These are phyloP conservation scores for Propithecus perrieri DNA, from an alignment of 2,797 vertebrate genomes.

Conservation along the genomic window DNA sequence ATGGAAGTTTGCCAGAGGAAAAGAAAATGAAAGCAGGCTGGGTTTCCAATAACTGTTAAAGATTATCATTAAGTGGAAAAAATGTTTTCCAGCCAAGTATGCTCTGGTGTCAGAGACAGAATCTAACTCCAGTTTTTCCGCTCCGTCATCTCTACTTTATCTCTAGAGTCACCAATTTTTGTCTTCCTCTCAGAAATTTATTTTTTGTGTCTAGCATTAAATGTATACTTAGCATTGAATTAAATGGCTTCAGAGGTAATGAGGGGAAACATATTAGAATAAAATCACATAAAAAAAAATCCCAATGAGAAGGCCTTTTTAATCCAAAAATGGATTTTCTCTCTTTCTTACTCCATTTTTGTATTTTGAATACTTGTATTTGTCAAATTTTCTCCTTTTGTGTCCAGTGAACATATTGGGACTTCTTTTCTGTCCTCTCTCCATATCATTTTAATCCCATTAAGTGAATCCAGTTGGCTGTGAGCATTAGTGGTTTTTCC, in stretches of 20 bases:
- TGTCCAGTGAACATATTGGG: background rate
- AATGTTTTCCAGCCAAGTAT: constrained; percentile 40
- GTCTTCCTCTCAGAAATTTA: background rate
- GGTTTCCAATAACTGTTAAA: constrained; percentile 45
- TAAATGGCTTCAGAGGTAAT: background rate
- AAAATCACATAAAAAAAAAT: background rate
- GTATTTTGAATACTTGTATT: constrained; percentile 4
- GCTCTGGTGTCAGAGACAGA: constrained; percentile 2
- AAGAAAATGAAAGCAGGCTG: constrained; percentile 60
- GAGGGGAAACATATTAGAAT: background rate
- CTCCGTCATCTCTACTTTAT: background rate
- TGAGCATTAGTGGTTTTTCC: constrained; percentile 29
- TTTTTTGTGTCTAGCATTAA: constrained; percentile 4
- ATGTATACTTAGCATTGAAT: background rate
- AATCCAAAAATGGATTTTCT: background rate
- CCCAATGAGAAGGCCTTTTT: background rate
- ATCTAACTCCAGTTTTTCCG: background rate
- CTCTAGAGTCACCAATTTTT: background rate
- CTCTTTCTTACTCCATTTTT: background rate
- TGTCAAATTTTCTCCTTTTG: background rate
- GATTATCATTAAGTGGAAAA: constrained; percentile 54
- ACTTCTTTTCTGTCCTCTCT: background rate
- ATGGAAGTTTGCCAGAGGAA: constrained; percentile 60
- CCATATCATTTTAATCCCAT: constrained; percentile 31
- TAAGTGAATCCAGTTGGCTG: background rate